Evolutionary conservation across 2,888 invertebrate genomes (phyloP), one percentile per base, ranked within the genome.

Genomic region (Mylabris sibirica): DNA sequence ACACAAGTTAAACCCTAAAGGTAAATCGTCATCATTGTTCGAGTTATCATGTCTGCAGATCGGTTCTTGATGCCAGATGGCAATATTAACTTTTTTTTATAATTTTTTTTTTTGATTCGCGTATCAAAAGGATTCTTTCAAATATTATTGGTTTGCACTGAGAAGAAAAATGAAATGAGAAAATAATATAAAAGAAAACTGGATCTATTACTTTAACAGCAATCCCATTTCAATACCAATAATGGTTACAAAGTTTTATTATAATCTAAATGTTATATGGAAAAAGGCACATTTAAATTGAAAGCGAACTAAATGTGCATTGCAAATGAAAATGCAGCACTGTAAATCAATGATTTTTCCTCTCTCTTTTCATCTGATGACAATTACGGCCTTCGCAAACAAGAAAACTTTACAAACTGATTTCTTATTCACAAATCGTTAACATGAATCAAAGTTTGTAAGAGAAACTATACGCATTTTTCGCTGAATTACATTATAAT

Each of bases 151-250:
- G 17, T 20, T 8, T n/a, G n/a, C n/a, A n/a, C n/a, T 20, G 17
- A 49, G 20, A 49, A 49, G 20, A 4, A 44, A 8, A 44, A 44
- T 17, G 14, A 8, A 6, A 14, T 41, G 14, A n/a, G n/a, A 44
- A 17, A 44, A 17, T n/a, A 4, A 44, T 2, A 38, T 3, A 44
- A 49, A 20, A 49, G 20, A 49, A 49, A 49, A 49, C 49, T 20
- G 20, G 20, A 49, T 49, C 49, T 49, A 49, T 20, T 49, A 49
- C 20, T 49, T 11, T 20, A 49, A 49, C 9, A 20, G 20, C 20
- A 49, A 49, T 49, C 11, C 49, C 20, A 49, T 49, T 49, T 49
- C 49, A 49, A 49, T 49, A 49, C 49, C 49, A 49, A 49, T 49
- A 49, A 49, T 49, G 49, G 49, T 3, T 49, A 20, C 20, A 49